Evolutionary conservation across 2,888 invertebrate genomes (phyloP), one percentile per base, ranked within the genome.

Genomic region (Calameuta pallipes): DNA sequence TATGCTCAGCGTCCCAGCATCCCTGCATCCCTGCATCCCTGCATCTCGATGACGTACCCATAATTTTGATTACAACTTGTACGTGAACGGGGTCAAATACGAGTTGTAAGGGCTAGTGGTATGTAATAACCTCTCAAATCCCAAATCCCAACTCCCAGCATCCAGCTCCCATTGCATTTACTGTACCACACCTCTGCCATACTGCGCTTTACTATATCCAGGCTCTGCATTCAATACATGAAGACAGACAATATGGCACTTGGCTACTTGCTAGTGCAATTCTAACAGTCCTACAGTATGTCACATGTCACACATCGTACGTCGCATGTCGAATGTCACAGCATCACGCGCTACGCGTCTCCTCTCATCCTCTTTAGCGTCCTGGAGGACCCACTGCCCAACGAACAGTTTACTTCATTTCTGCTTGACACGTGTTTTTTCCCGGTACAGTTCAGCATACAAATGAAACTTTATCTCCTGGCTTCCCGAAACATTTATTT

Each of bases 61-160:
- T 87, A 86, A 85, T 86, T 87, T 86, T 83, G 84, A 85, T 86
- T 83, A 84, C 84, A 82, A 83, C 81, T 82, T 82, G 81, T 80
- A 82, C 81, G 82, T 76, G 85, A 83, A 82, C 80, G 83, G 78
- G 83, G 80, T 81, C 81, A 80, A 78, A 79, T 34, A 34, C 34
- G 71, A 23, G 71, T 78, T 69, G 74, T 74, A 76, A 78, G 78
- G 76, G 80, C 37, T 76, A 81, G 76, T 79, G 79, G 79, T 82
- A 83, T 83, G 87, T 86, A 84, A 87, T 86, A 83, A 85, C 83
- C 85, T 79, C 78, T 83, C 81, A 81, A 86, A 87, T 85, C 83
- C 83, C 81, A 82, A 83, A 78, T 80, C 81, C 82, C 15, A 6
- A 41, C 41, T 41, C 41, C 15, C 56, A 23, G 23, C 56, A 56